These are phyloP conservation scores for Ammodytes dubius DNA, from an alignment of 2,113 vertebrate genomes.

Conservation along the genomic window DNA sequence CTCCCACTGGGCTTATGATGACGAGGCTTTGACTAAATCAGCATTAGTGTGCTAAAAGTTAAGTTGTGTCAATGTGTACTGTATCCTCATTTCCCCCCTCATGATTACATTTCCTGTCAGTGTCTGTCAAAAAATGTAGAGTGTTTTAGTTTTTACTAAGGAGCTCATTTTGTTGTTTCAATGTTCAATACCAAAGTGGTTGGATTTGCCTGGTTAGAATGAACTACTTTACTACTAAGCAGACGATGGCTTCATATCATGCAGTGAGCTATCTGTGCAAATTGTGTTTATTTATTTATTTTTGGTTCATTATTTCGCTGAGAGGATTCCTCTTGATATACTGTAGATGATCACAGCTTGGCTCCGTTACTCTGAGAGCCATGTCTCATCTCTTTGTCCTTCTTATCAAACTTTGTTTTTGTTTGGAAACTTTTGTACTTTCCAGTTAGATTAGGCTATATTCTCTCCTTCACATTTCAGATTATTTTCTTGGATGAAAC, in stretches of 20 bases:
- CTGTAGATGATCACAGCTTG: constrained; percentile 51
- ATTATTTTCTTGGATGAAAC: constrained; percentile 44
- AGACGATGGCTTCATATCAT: constrained; percentile 23
- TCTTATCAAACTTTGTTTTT: constrained; percentile 37
- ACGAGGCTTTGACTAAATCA: constrained; percentile 52
- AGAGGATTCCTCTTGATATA: constrained; percentile 34
- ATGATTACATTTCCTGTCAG: constrained; percentile 41
- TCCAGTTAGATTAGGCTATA: neutral
- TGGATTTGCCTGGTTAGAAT: constrained; percentile 23
- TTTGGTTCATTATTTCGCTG: constrained; percentile 11
- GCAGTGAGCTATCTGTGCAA: constrained; percentile 14
- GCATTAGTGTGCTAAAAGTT: constrained; percentile 43
- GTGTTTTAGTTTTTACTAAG: constrained; percentile 28
- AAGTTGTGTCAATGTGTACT: constrained; percentile 39
- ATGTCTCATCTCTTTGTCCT: constrained; percentile 29
- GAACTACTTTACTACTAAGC: neutral
- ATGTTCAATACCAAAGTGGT: constrained; percentile 20
- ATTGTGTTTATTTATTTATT: constrained; percentile 16
- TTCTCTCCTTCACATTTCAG: constrained; percentile 25
- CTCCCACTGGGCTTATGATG: constrained; percentile 44
- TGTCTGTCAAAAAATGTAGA: constrained; percentile 16
- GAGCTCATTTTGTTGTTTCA: constrained; percentile 37
- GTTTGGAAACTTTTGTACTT: constrained; percentile 15
- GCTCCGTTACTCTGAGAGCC: constrained; percentile 25
- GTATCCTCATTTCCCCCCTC: constrained; percentile 21